Conservation (phyloP, 2,797 vertebrate genomes). For the Champsocephalus esox region DNA sequence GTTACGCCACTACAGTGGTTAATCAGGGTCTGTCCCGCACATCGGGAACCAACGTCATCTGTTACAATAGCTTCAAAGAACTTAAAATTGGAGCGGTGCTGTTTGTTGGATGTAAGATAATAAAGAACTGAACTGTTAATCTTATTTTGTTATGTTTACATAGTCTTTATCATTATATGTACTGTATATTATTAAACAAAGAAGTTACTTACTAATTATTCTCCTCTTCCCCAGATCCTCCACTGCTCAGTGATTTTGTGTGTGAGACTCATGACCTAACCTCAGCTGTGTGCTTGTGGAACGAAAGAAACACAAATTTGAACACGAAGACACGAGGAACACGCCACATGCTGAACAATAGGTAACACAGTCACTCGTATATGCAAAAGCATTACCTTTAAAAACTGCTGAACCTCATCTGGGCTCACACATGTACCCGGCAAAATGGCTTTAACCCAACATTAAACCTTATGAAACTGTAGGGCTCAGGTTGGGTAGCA, state of each 20-base stretch:
- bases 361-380: conserved; percentile 59
- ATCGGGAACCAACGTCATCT: conserved; percentile 71
- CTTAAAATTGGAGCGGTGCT: conserved; percentile 58
- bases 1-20: conserved; percentile 59
- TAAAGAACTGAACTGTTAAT: not conserved
- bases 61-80: fast-evolving
- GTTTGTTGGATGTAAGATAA: conserved; percentile 85
- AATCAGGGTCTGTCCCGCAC: conserved; percentile 5
- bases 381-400: not conserved
- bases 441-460: not conserved
- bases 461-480: not conserved
- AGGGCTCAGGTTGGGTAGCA: not conserved
- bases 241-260: conserved; percentile 71
- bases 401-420: not conserved
- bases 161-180: not conserved
- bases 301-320: conserved; percentile 64
- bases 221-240: conserved; percentile 74
- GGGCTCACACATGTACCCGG: not conserved
- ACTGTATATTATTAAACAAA: not conserved
- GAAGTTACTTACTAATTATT: conserved; percentile 3
- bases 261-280: conserved; percentile 83
- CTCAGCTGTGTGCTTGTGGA: conserved; percentile 81
- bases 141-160: not conserved
- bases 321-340: conserved; percentile 55
- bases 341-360: conserved; percentile 75